These are phyloP conservation scores for Eptesicus fuscus DNA, from an alignment of 2,113 vertebrate genomes.

Conservation along the genomic window DNA sequence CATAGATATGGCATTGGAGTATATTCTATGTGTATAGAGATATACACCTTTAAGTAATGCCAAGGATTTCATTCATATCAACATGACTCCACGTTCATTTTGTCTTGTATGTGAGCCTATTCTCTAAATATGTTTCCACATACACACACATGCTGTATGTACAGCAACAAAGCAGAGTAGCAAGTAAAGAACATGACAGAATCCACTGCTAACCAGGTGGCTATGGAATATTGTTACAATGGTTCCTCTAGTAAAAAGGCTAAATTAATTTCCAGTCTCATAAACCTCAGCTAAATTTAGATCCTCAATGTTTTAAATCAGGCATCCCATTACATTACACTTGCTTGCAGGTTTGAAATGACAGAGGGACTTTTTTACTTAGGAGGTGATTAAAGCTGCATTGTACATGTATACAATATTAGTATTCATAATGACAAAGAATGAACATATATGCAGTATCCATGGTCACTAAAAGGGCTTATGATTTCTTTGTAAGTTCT, in stretches of 20 bases:
- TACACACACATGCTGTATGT: neutral
- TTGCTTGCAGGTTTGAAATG: neutral
- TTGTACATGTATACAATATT: neutral
- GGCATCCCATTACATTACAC: neutral
- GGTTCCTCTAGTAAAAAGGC: neutral
- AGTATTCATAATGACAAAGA: neutral
- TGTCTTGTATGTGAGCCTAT: neutral
- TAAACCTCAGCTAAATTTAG: neutral
- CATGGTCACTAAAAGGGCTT: neutral
- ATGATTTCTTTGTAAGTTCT: neutral
- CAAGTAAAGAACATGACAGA: neutral
- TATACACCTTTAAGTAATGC: neutral
- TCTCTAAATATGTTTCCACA: neutral
- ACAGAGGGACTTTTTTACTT: neutral
- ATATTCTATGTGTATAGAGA: neutral
- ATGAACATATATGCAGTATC: neutral
- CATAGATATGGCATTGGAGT: neutral
- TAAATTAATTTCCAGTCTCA: slow-evolving; percentile 10
- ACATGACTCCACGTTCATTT: neutral
- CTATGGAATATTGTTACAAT: neutral
- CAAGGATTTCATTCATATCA: neutral
- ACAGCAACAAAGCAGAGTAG: neutral
- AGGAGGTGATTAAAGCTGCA: neutral
- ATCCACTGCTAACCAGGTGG: neutral
- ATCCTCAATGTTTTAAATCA: neutral